Conservation (phyloP, 2,797 vertebrate genomes). For the Enteromius radiatus region DNA sequence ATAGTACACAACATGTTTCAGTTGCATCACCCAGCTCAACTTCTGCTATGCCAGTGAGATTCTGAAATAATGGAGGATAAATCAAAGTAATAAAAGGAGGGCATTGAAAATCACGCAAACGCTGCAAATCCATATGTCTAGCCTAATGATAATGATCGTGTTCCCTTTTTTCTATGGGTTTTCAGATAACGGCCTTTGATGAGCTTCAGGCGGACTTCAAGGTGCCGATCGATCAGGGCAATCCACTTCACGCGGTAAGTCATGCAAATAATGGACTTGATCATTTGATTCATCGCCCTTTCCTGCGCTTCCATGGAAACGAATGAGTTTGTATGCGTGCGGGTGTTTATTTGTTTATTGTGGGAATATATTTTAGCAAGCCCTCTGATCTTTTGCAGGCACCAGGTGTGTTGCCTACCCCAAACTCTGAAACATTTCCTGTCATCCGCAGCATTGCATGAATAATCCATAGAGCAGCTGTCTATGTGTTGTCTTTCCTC, state of each 20-base stretch:
- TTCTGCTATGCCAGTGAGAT: neutral
- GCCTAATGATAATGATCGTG: conserved; percentile 43
- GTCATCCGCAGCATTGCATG: conserved; percentile 52
- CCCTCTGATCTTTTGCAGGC: conserved; percentile 37
- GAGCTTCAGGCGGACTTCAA: conserved; percentile 97
- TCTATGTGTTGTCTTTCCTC: conserved; percentile 47
- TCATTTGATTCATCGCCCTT: conserved; percentile 18
- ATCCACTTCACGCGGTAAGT: conserved; percentile 94
- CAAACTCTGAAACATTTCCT: conserved; percentile 48
- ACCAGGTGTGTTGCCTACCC: conserved; percentile 52
- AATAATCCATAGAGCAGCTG: conserved; percentile 63
- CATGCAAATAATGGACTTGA: conserved; percentile 21
- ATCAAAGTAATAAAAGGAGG: neutral
- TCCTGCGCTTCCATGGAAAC: conserved; percentile 11
- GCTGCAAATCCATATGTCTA: conserved; percentile 2
- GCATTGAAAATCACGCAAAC: neutral
- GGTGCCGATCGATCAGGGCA: conserved; percentile 96
- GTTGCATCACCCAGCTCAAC: neutral
- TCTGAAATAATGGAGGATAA: neutral
- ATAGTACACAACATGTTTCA: neutral
- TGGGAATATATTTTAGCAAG: conserved; percentile 10
- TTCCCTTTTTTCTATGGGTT: conserved; percentile 22
- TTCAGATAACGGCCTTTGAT: conserved; percentile 96
- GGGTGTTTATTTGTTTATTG: conserved; percentile 11
- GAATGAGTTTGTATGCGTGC: neutral